Percentiles rank a stretch among this genome's conserved stretches.
These are phyloP conservation scores for Tinamus guttatus DNA, from an alignment of 2,113 vertebrate species.

Conservation along the genomic window DNA sequence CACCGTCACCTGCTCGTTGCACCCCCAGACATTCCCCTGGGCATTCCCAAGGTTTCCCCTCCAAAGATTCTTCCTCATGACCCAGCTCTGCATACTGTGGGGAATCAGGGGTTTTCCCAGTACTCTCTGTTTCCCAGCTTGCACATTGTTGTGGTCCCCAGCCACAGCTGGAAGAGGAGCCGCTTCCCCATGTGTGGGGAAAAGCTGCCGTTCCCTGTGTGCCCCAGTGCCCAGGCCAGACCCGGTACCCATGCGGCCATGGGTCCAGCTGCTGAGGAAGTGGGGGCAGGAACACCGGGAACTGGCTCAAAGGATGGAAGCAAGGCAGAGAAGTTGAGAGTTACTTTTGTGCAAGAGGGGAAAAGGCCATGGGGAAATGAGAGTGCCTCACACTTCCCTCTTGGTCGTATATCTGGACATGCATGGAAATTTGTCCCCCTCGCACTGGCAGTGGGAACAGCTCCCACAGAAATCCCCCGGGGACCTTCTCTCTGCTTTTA, in stretches of 20 bases:
- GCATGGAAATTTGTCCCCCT: neutral
- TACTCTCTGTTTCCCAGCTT: neutral
- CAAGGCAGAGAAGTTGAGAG: neutral
- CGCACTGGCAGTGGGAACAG: fast-evolving
- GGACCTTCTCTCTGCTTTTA: neutral
- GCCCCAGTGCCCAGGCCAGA: too few relatives aligned
- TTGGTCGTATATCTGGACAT: fast-evolving
- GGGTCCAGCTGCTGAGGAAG: neutral
- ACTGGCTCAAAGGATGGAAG: neutral
- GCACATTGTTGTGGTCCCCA: too few relatives aligned
- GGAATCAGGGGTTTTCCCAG: neutral
- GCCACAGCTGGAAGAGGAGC: too few relatives aligned
- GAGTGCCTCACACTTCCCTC: neutral
- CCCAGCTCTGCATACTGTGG: neutral
- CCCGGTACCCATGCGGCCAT: neutral
- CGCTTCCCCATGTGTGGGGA: too few relatives aligned
- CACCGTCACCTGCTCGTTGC: fast-evolving
- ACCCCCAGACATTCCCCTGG: neutral
- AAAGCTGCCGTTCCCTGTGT: neutral
- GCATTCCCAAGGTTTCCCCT: neutral
- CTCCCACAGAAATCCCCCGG: neutral
- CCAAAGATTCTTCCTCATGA: neutral
- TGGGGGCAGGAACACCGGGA: neutral
- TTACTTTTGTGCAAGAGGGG: neutral
- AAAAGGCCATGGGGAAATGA: neutral